Conservation (phyloP, 2,888 invertebrate species). For the Hypena proboscidalis region DNA sequence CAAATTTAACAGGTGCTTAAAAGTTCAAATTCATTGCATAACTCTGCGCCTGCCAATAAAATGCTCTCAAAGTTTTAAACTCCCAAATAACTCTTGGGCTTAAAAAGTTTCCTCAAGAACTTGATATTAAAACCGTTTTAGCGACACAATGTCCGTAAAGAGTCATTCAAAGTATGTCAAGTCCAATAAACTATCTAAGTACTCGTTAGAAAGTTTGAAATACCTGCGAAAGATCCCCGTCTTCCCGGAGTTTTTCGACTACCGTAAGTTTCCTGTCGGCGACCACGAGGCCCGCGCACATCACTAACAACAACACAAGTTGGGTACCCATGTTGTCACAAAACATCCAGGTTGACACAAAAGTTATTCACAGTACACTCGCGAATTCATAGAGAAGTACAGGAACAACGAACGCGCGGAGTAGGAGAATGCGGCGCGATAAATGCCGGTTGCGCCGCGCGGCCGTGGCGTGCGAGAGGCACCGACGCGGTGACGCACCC, state of each 20-base stretch:
- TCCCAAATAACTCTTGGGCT: background rate
- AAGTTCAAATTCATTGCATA: background rate
- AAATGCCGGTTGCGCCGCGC: constrained; percentile 61
- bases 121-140: constrained; percentile 12
- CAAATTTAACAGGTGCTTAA: constrained; percentile 4
- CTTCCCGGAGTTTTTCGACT: constrained; percentile 87
- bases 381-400: constrained; percentile 59
- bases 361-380: constrained; percentile 66
- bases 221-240: constrained; percentile 89
- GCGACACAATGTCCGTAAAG: constrained; percentile 12
- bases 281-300: constrained; percentile 58
- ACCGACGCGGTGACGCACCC: constrained; percentile 61
- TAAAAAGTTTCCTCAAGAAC: background rate
- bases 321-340: constrained; percentile 66
- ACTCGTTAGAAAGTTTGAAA: constrained; percentile 60
- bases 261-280: constrained; percentile 81
- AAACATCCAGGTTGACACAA: constrained; percentile 61
- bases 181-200: constrained; percentile 31
- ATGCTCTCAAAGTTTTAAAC: constrained; percentile 3
- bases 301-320: constrained; percentile 74
- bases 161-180: constrained; percentile 23
- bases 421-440: constrained; percentile 61
- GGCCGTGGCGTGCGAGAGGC: constrained; percentile 53
- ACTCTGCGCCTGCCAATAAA: background rate
- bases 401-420: constrained; percentile 53